Evolutionary conservation across 2,888 invertebrate genomes (phyloP), one percentile per base, ranked within the genome.

Genomic region (Temnothorax rugatulus): DNA sequence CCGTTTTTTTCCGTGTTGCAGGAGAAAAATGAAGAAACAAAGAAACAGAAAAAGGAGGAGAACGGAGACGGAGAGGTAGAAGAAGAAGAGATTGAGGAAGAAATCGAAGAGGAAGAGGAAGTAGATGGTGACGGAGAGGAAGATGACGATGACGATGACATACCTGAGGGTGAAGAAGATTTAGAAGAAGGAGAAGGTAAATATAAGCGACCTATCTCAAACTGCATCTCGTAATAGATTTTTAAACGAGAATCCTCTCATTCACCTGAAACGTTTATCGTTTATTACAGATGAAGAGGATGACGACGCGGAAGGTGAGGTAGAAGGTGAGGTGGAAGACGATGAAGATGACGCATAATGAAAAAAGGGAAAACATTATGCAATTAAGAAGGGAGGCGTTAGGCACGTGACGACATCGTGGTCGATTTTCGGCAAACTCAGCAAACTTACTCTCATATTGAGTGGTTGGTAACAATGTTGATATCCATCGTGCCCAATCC

Each of bases 31-130:
- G 97, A 97, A 83, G 97, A 97, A 86, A 96, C 96, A 90, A 97
- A 97, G 95, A 97, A 97, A 95, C 96, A 97, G 95, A 97, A 97
- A 96, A 97, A 97, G 95, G 97, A 97, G 93, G 97, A 97, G 94
- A 97, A 97, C 92, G 97, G 97, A 50, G 97, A 96, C 82, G 97
- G 96, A 41, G 90, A 91, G 85, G 96, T 96, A 87, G 96, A 96
- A 11, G 96, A 96, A 38, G 95, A 96, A 64, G 95, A 95, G 21
- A 97, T 97, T 84, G 96, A 96, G 86, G 96, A 96, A 84, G 96
- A 96, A 84, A 96, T 96, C 81, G 96, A 96, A 83, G 96, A 95
- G 29, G 96, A 96, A 59, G 97, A 96, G 75, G 97, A 96, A 87
- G 96, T 96, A 85, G 96, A 96, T 90, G 96, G 96, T 69, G 97